phyloP scores from a whole-genome alignment of 2,888 invertebrate species.

The Leptinotarsa peninsularis region DNA sequence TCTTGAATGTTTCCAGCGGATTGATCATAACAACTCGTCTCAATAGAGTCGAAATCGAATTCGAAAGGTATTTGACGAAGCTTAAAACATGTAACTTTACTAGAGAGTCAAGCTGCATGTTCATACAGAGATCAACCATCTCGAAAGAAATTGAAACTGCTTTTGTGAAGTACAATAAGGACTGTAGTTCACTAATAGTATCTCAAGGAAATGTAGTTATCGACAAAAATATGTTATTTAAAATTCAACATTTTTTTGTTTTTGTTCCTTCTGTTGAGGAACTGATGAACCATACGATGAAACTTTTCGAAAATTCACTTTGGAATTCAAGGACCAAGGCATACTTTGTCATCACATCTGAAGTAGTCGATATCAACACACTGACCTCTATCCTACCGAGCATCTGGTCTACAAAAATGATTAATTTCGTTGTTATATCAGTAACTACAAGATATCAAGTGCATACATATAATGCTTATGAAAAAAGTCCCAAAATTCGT shows the following conservation, averaged over 20 bases:
- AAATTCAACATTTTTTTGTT: constrained; percentile 23
- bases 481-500: not conserved
- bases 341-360: constrained; percentile 23
- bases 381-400: not conserved
- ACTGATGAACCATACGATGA: not conserved
- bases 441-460: constrained; percentile 7
- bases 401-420: constrained; percentile 26
- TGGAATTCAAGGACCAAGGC: constrained; percentile 16
- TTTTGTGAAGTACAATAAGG: constrained; percentile 14
- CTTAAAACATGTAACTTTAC: constrained; percentile 14
- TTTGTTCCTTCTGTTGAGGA: constrained; percentile 16
- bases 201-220: not conserved
- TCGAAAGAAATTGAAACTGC: not conserved
- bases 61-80: not conserved
- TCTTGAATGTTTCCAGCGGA: not conserved
- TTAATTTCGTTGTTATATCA: constrained; percentile 22
- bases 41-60: not conserved
- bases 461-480: constrained; percentile 28
- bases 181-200: constrained; percentile 20
- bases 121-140: not conserved
- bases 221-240: not conserved
- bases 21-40: not conserved
- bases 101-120: constrained; percentile 7
- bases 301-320: not conserved
- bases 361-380: not conserved